Percentiles rank a stretch among this genome's conserved stretches.
Conservation (phyloP, 1,140 invertebrate genomes). For the Solenopsis invicta region DNA sequence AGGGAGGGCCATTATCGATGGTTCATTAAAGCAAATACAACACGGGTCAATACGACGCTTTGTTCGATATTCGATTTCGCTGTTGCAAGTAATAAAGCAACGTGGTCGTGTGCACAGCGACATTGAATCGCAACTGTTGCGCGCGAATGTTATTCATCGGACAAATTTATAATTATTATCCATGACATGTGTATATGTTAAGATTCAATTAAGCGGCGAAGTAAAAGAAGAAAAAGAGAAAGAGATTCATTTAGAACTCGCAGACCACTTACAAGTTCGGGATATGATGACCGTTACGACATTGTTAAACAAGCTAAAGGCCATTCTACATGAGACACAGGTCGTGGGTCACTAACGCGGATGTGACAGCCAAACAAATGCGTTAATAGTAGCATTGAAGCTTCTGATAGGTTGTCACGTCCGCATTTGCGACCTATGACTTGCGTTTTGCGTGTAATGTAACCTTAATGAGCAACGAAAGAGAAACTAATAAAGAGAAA, state of each 20-base stretch:
- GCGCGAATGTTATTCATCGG: background rate
- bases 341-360: too few species aligned
- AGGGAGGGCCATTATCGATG: conserved; percentile 15
- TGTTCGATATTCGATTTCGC: conserved; percentile 46
- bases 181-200: background rate
- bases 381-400: too few species aligned
- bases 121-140: conserved; percentile 17
- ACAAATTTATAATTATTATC: conserved; percentile 36
- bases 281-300: background rate
- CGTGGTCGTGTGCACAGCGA: background rate
- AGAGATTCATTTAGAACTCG: background rate
- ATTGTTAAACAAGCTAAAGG: background rate
- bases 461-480: too few species aligned
- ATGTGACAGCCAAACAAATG: too few species aligned
- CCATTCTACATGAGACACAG: background rate
- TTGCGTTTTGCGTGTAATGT: too few species aligned
- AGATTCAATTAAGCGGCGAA: background rate
- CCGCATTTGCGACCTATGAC: too few species aligned
- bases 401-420: too few species aligned
- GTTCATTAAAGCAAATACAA: conserved; percentile 55
- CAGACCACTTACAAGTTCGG: background rate
- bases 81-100: conserved; percentile 52
- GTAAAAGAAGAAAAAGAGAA: background rate
- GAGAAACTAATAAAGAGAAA: too few species aligned
- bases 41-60: conserved; percentile 25